Conservation (phyloP, 1,140 invertebrate species). For the Pantala flavescens region DNA sequence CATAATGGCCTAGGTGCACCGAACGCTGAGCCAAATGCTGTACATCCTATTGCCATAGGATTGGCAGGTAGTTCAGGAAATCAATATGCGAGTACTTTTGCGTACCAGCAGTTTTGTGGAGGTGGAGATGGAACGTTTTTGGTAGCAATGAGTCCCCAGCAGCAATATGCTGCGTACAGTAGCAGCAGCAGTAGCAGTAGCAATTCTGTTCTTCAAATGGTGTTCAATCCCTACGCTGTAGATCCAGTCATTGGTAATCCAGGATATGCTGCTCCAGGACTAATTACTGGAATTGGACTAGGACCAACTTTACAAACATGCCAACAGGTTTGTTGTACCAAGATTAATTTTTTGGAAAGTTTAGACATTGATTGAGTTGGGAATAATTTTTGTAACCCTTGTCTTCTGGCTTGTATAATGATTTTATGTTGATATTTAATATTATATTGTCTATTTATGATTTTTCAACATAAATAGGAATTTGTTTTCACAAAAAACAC, state of each 20-base stretch:
- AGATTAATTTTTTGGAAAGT: no score
- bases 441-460: no score
- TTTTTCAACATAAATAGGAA: no score
- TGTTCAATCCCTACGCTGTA: neutral
- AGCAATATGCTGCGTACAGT: neutral
- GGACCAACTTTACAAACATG: neutral
- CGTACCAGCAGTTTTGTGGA: neutral
- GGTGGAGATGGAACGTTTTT: neutral
- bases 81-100: constrained; percentile 3
- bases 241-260: neutral
- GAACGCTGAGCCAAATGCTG: neutral
- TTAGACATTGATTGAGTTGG: no score
- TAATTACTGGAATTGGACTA: neutral
- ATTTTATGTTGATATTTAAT: no score
- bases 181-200: neutral
- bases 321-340: neutral
- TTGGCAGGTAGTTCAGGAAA: neutral
- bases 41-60: neutral
- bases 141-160: neutral
- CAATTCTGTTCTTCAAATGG: constrained; percentile 1
- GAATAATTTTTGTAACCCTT: no score
- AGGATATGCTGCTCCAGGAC: neutral
- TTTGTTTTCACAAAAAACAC: no score
- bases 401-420: no score
- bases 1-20: neutral